Conservation (phyloP, 2,888 invertebrate species). For the Orchestes rusci region DNA sequence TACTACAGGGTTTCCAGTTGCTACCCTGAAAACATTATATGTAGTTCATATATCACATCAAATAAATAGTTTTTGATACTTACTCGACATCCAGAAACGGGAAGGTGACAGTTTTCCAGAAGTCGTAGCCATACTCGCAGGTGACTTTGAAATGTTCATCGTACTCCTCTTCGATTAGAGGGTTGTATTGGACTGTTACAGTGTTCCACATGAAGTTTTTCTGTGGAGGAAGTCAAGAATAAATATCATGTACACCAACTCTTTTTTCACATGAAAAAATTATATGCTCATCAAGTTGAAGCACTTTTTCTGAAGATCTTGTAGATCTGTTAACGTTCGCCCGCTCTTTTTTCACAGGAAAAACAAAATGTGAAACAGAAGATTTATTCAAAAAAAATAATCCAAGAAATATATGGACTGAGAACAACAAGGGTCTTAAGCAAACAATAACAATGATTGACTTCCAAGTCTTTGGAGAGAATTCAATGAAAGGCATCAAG, state of each 20-base stretch:
- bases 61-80: slow-evolving; percentile 49
- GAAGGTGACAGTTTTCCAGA: slow-evolving; percentile 94
- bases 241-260: not conserved
- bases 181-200: slow-evolving; percentile 89
- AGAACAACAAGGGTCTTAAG: too few relatives aligned
- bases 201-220: slow-evolving; percentile 97
- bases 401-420: too few relatives aligned
- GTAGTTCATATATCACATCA: not conserved
- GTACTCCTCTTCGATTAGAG: slow-evolving; percentile 86
- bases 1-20: slow-evolving; percentile 89
- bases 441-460: too few relatives aligned
- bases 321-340: too few relatives aligned
- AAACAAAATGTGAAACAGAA: too few relatives aligned
- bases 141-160: slow-evolving; percentile 95
- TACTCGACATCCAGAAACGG: slow-evolving; percentile 92
- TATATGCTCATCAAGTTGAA: too few relatives aligned
- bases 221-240: slow-evolving; percentile 44
- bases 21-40: slow-evolving; percentile 56
- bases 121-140: slow-evolving; percentile 93
- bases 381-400: too few relatives aligned
- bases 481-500: too few relatives aligned
- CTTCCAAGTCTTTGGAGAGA: too few relatives aligned
- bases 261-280: not conserved
- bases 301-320: too few relatives aligned
- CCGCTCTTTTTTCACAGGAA: too few relatives aligned